Evolutionary conservation across 2,888 invertebrate genomes (phyloP).

Genomic region (Siphlonurus alternatus): DNA sequence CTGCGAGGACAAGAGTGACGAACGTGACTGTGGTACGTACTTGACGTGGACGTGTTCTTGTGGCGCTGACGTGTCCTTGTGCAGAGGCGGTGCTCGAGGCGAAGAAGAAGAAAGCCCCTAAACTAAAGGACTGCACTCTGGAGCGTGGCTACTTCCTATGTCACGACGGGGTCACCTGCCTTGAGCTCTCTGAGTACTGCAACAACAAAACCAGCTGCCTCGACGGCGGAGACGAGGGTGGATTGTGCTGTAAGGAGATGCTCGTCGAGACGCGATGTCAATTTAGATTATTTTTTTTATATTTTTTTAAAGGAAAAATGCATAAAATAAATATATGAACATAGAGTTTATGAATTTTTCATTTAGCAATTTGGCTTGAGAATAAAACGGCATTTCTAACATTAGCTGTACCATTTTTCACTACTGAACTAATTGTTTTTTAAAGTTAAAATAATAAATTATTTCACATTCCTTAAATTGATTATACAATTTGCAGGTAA

Average conservation of each 20-base stretch:
- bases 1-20: conserved; percentile 32
- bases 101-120: neutral
- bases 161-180: conserved; percentile 33
- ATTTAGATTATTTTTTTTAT: neutral
- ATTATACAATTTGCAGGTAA: too few species aligned
- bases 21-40: conserved; percentile 20
- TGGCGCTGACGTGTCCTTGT: too few species aligned
- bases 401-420: too few species aligned
- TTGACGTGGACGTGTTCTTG: too few species aligned
- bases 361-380: too few species aligned
- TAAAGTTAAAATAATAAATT: too few species aligned
- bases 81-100: conserved; percentile 23
- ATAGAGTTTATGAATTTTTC: too few species aligned
- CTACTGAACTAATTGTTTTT: too few species aligned
- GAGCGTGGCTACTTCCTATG: conserved; percentile 35
- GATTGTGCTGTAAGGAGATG: conserved; percentile 20
- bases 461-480: too few species aligned
- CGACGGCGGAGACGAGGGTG: conserved; percentile 44
- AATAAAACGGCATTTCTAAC: too few species aligned
- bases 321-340: too few species aligned
- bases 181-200: conserved; percentile 34
- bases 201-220: conserved; percentile 36
- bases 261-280: too few species aligned
- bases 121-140: conserved; percentile 28
- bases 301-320: neutral